Evolutionary conservation across 2,797 vertebrate genomes (phyloP).

Genomic region (Allobates femoralis): DNA sequence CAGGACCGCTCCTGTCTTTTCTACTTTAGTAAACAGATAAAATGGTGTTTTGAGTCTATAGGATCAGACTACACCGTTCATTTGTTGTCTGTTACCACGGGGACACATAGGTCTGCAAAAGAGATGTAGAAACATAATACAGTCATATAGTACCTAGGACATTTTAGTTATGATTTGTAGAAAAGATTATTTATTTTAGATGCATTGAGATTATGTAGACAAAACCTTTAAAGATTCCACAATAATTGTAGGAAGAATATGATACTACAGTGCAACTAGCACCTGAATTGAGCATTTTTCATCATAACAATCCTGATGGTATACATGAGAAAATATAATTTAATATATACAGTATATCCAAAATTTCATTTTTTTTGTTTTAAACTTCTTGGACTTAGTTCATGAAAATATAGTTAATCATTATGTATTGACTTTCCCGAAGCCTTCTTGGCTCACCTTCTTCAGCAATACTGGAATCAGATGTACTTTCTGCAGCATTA

Average conservation of each 20-base stretch:
- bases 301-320: neutral
- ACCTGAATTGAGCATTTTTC: neutral
- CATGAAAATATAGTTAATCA: neutral
- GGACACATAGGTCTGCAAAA: no score
- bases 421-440: conserved; percentile 3
- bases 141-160: no score
- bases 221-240: neutral
- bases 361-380: neutral
- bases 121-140: no score
- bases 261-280: neutral
- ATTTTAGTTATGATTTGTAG: no score
- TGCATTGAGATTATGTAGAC: no score
- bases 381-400: neutral
- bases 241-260: neutral
- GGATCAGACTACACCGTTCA: no score
- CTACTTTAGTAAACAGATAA: no score
- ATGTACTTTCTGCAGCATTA: conserved; percentile 29
- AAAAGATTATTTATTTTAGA: no score
- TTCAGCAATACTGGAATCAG: conserved; percentile 7
- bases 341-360: neutral
- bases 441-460: conserved; percentile 11
- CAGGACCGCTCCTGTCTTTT: no score
- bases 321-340: neutral
- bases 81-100: no score
- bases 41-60: no score